Base-by-base conservation (phyloP, 92 coral and sea anemone species). In the Palythoa grandis region DNA sequence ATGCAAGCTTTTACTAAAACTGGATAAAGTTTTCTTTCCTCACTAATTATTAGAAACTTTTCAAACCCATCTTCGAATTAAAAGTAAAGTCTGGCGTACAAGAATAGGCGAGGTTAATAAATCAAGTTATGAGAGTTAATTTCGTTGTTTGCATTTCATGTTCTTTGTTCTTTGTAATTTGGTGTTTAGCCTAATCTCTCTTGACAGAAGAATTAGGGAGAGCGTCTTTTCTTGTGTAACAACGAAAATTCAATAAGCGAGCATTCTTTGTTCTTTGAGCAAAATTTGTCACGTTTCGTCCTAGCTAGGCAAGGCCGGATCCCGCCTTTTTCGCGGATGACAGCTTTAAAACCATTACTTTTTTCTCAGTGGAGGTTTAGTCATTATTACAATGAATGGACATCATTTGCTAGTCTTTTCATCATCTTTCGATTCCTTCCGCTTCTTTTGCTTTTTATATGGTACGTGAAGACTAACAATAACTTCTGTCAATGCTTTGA, bases 61-160 rank as follows among this genome's bases (percentile, higher is more conserved):
- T 58, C 65, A 15, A 58, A n/a, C n/a, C 65, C 65, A 13, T 15
- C 20, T 58, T 58, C n/a, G 12, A 17, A 13, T 54, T 17, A 60
- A 63, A 63, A 63, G 4, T 63, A 56, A 56, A 56, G 69, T 19
- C 22, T 22, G 22, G 29, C 22, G 11, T 23, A 63, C 69, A 63
- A 63, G 52, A 25, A 65, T 61, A 63, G 54, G 47, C 16, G 12
- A 24, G 38, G 60, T 67, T 6, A 47, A 80, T 66, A 66, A 80
- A 80, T 39, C 56, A 80, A 5, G 39, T 47, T 80, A 80, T 6
- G 56, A 25, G 60, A 66, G 58, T 63, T 80, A 11, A 66, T 80
- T 69, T 69, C 47, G 74, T 69, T 69, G 61, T 65, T 80, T 80
- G 57, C 61, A 20, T 15, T 40, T 79, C 61, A 14, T 25, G 43